Base-by-base conservation (phyloP, 2,797 vertebrate genomes). In the Brachymystax lenok region DNA sequence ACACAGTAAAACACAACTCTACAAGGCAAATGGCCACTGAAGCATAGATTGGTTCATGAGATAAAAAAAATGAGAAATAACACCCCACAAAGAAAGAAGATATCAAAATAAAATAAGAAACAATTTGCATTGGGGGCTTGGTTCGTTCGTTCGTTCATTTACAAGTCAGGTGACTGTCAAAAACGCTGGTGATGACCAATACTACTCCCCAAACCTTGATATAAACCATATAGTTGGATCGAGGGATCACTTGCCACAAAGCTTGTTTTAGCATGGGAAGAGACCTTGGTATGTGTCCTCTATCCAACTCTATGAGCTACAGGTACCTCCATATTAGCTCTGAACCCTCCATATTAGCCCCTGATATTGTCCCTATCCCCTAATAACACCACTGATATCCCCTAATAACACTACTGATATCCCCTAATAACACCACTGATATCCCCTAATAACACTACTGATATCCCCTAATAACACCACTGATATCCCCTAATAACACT, bases 1-100 rank as follows among this genome's bases (percentile, higher is more conserved):
- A 92, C 88, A 93, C 91, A 93, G 82, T 92, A 93, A 94, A 94
- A 94, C 91, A 94, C 91, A 90, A 91, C 85, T 89, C 92, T 93
- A 95, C 93, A 93, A 94, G 94, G 93, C 93, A 94, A 93, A 90
- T 93, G 92, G 92, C 89, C 91, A 92, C 88, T 83, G 87, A 92
- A 94, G 92, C 92, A 93, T 90, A 94, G 92, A 93, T 94, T 93
- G 93, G 93, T 94, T 94, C 90, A 91, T 86, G 79, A 82, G 82
- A 82, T 73, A 76, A 78, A 80, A 75, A 84, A 79, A 52, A 85
- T 77, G 77, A 79, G 52, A 83, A 77, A 13, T 3, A 78, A 87
- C 80, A 87, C 85, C 88, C 85, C 86, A 83, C 83, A 91, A 86
- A 71, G 86, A 51, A 85, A 85, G 40, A 71, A 84, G 77, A 74